Conservation (phyloP, 1,140 invertebrate genomes). For the Venturia canescens region DNA sequence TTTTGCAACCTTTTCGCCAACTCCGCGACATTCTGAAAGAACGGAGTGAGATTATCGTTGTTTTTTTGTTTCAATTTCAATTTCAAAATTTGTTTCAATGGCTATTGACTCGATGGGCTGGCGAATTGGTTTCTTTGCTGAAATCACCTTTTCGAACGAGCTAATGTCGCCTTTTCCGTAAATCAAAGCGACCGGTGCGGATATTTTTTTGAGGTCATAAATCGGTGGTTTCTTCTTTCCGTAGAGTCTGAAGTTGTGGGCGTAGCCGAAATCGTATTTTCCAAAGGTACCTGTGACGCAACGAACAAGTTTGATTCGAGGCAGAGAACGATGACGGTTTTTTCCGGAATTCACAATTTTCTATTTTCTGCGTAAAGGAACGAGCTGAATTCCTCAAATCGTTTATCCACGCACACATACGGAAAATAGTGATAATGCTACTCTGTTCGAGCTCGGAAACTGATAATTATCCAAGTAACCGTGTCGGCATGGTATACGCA, state of each 20-base stretch:
- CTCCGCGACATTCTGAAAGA: constrained; percentile 55
- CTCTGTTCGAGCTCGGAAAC: no score
- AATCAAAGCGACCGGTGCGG: constrained; percentile 81
- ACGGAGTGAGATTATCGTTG: constrained; percentile 57
- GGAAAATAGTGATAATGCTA: no score
- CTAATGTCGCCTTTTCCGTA: constrained; percentile 84
- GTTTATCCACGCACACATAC: no score
- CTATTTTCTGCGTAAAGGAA: background rate
- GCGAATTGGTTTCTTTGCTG: background rate
- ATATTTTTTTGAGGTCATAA: constrained; percentile 80
- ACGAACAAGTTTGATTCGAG: constrained; percentile 36
- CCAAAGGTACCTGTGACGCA: constrained; percentile 65
- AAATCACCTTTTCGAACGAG: constrained; percentile 60
- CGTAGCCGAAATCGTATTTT: constrained; percentile 76
- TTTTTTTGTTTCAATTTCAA: no score
- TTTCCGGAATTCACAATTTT: background rate
- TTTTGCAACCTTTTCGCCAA: constrained; percentile 60
- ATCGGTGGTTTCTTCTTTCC: constrained; percentile 75
- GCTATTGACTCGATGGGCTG: background rate
- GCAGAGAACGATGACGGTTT: constrained; percentile 1
- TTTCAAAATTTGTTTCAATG: constrained; percentile 77
- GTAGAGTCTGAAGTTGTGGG: constrained; percentile 77
- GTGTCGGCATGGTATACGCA: no score
- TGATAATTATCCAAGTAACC: no score
- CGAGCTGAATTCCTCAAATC: background rate